These are phyloP conservation scores for Aphidoletes aphidimyza DNA, from an alignment of 2,888 invertebrate species.

Conservation along the genomic window DNA sequence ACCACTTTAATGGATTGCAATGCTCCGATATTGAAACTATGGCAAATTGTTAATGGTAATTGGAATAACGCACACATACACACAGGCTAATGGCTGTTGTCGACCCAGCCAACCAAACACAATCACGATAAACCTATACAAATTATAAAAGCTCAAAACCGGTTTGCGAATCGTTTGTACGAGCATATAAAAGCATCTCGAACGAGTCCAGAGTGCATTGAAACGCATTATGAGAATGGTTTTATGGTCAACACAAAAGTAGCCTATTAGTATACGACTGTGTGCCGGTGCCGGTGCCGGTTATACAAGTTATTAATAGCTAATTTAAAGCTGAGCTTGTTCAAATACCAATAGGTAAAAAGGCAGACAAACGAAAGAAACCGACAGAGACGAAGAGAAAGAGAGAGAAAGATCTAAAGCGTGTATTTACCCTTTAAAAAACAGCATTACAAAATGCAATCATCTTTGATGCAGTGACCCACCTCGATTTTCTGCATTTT, in stretches of 20 bases:
- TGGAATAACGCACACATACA: background rate
- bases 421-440: background rate
- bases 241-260: slow-evolving; percentile 25
- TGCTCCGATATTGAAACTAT: background rate
- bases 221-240: slow-evolving; percentile 46
- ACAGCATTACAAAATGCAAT: background rate
- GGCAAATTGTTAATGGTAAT: slow-evolving; percentile 19
- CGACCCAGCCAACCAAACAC: background rate
- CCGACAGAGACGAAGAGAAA: too few species aligned
- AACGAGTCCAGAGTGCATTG: slow-evolving; percentile 8
- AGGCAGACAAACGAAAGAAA: background rate
- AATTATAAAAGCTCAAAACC: background rate
- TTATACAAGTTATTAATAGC: slow-evolving; percentile 52
- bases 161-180: background rate
- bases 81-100: background rate
- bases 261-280: slow-evolving; percentile 49
- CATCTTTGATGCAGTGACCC: background rate
- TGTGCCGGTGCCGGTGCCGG: background rate
- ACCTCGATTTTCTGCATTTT: background rate
- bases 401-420: too few species aligned
- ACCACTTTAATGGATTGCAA: slow-evolving; percentile 6
- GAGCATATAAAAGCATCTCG: too few species aligned
- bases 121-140: background rate
- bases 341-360: background rate
- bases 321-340: background rate